Evolutionary conservation across 2,888 invertebrate species (phyloP), one percentile per base, ranked within the genome.

Genomic region (Polydrusus pterygomalis): DNA sequence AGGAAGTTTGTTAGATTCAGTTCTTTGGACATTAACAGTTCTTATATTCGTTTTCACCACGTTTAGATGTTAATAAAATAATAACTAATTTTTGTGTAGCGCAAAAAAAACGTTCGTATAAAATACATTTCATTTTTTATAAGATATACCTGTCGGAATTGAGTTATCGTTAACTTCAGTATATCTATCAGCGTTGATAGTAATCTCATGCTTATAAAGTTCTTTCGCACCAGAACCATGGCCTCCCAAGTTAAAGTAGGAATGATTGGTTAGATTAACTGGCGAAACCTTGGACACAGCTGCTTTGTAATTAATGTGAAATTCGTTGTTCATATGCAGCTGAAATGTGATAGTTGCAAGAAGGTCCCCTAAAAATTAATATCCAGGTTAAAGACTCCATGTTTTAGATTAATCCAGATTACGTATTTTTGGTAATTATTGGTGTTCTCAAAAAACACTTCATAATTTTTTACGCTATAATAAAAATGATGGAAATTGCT

Each of bases 171-270:
- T 93, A 0, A 92, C 90, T 8, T 91, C 92, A 0, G 95, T 94
- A 82, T 93, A 95, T 79, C 91, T 90, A 85, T 95, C 93, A 8
- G 95, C 95, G 84, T 94, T 94, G 45, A 97, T 90, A 34, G 90
- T 89, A 45, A 96, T 88, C 40, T 89, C 88, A 85, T 96, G 96
- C 40, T 94, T 92, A 81, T 91, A 91, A 74, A 95, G 85, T 72
- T 90, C 90, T 5, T 89, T 88, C 1, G 90, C 86, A 2, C 94
- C 95, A 15, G 91, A 87, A 83, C 94, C 94, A 88, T 97, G 96
- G 13, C 97, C 97, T 62, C 93, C 96, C 47, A 98, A 89, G 88
- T 98, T 98, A 87, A 98, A 97, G 86, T 95, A 98, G 0, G 95
- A 92, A 84, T 97, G 94, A 86, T 95, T 95, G 63, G 96, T 96